phyloP scores from a whole-genome alignment of 2,888 invertebrate genomes.

The Zele albiditarsus region DNA sequence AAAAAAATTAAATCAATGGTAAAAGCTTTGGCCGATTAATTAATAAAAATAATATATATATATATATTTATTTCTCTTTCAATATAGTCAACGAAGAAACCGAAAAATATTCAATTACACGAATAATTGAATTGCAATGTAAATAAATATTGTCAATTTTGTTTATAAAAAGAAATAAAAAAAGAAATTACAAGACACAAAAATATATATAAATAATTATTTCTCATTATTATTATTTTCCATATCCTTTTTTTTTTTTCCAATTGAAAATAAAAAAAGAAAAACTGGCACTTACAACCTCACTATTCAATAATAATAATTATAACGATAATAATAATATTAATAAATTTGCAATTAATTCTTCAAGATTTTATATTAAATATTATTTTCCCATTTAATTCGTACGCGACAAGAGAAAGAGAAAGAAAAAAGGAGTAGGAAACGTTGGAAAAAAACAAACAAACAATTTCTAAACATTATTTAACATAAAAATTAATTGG shows the following conservation, averaged over 20 bases:
- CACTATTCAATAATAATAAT: background rate
- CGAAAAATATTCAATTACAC: too few relatives aligned
- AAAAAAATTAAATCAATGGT: background rate
- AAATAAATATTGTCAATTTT: too few relatives aligned
- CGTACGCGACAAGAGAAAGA: too few relatives aligned
- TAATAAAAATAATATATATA: too few relatives aligned
- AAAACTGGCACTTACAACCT: constrained; percentile 8
- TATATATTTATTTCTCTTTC: background rate
- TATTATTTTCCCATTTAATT: too few relatives aligned
- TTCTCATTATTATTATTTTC: background rate
- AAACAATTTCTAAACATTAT: background rate
- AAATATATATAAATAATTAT: constrained; percentile 1
- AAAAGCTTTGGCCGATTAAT: background rate
- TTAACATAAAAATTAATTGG: background rate
- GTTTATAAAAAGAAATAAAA: background rate
- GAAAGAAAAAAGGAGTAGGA: too few relatives aligned
- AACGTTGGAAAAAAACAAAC: too few relatives aligned
- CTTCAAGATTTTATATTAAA: too few relatives aligned
- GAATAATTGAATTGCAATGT: too few relatives aligned
- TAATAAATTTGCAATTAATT: background rate
- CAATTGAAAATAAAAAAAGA: background rate
- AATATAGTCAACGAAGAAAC: too few relatives aligned
- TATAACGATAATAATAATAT: background rate
- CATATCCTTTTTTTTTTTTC: background rate
- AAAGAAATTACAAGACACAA: background rate